Evolutionary conservation across 2,797 vertebrate genomes (phyloP), one percentile per base, ranked within the genome.

Genomic region (Semaprochilodus insignis): DNA sequence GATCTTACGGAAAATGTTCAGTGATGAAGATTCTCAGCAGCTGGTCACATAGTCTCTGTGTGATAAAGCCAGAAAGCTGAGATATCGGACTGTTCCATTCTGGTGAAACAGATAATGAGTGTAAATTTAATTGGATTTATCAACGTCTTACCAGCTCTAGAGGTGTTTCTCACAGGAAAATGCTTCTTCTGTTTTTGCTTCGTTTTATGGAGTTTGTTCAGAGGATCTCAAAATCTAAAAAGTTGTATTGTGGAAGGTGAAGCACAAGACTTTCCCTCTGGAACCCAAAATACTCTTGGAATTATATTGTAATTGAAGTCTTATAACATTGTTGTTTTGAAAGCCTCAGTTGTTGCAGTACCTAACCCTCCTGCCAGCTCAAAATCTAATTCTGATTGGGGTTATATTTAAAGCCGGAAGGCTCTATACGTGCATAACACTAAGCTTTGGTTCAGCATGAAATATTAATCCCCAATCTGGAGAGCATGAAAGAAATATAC

Each of bases 391-490:
- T 51, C 67, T 48, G 21, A 70, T 48, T 34, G 15, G 25, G 25
- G 25, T 54, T 54, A 34, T 73, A 48, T 48, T 73, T 55, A 73
- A 73, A n/a, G 23, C 23, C 15, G 23, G 13, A 48, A 70, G 77
- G 69, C 69, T 40, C 40, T 57, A 71, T 79, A 59, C 36, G 19
- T 16, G 52, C 59, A 79, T 21, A 77, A 75, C 54, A 63, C 48
- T 83, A 27, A 36, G 19, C 27, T 23, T 48, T 25, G n/a, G 16
- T 59, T 23, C 66, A 65, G 75, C 65, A 75, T 86, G 40, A 79
- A 86, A 79, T 77, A 86, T 85, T 71, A 81, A 70, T 79, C 27
- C 70, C 59, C 57, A 54, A 80, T 82, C 44, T 67, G 70, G 52
- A 57, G 62, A 77, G 66, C 62, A 31, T 78, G 76, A 77, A 70